phyloP scores from a whole-genome alignment of 1,140 invertebrate genomes.

The Ruditapes philippinarum region DNA sequence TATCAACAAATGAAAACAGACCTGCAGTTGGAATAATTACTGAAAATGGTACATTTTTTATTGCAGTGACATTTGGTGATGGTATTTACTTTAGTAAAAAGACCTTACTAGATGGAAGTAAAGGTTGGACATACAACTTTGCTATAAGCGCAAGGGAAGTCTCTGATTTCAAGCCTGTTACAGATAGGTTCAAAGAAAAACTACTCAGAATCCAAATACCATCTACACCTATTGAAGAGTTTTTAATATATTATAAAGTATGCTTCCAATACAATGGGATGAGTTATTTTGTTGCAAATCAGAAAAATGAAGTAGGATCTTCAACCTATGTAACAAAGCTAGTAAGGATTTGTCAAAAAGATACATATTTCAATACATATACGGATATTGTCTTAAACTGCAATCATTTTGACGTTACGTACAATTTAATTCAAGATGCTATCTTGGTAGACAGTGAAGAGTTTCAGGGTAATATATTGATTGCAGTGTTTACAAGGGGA shows the following conservation, averaged over 20 bases:
- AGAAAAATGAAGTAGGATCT: constrained; percentile 1
- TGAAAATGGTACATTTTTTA: neutral
- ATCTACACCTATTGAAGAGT: neutral
- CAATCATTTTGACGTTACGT: neutral
- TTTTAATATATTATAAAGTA: constrained; percentile 3
- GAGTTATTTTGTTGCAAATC: constrained; percentile 37
- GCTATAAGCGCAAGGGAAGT: constrained; percentile 9
- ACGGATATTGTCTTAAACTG: neutral
- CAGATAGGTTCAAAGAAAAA: neutral
- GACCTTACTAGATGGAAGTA: neutral
- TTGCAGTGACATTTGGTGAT: constrained; percentile 23
- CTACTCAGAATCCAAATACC: neutral
- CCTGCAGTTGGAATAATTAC: constrained; percentile 1
- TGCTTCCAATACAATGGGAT: neutral
- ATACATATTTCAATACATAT: neutral
- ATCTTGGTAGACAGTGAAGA: neutral
- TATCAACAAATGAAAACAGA: neutral
- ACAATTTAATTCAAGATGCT: constrained; percentile 34
- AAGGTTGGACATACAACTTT: neutral
- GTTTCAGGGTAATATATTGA: neutral
- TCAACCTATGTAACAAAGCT: neutral
- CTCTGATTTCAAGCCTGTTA: neutral
- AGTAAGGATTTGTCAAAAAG: constrained; percentile 25
- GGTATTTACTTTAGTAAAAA: neutral
- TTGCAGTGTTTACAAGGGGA: constrained; percentile 6